Conservation (phyloP, 1,140 invertebrate genomes). For the Hirudo medicinalis region DNA sequence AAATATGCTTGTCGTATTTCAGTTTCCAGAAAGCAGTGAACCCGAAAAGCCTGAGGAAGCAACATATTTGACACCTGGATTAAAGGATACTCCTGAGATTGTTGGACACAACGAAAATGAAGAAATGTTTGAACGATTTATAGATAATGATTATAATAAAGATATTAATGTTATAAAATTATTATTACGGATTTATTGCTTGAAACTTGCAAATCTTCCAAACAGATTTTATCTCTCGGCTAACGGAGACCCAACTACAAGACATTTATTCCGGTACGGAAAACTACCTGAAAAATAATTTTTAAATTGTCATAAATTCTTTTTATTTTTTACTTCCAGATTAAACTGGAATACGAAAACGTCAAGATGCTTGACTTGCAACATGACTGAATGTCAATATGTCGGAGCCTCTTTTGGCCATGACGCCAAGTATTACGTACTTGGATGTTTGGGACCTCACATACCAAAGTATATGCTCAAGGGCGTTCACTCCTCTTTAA, state of each 20-base stretch:
- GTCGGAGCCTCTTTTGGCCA: slow-evolving; percentile 58
- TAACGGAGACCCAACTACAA: slow-evolving; percentile 60
- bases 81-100: neutral
- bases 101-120: neutral
- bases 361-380: slow-evolving; percentile 34
- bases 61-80: too few relatives aligned
- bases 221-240: slow-evolving; percentile 71
- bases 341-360: neutral
- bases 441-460: slow-evolving; percentile 72
- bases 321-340: neutral
- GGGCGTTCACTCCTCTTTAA: slow-evolving; percentile 21
- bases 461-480: slow-evolving; percentile 58
- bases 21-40: too few relatives aligned
- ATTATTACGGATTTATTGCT: neutral
- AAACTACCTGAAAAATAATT: neutral
- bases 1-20: too few relatives aligned
- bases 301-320: neutral
- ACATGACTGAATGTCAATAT: slow-evolving; percentile 46
- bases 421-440: slow-evolving; percentile 53
- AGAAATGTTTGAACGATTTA: neutral
- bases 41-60: too few relatives aligned
- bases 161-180: neutral
- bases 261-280: slow-evolving; percentile 56
- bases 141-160: neutral
- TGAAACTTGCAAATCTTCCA: slow-evolving; percentile 14